Base-by-base conservation (phyloP, 2,113 vertebrate species). In the Leiothrix lutea region DNA sequence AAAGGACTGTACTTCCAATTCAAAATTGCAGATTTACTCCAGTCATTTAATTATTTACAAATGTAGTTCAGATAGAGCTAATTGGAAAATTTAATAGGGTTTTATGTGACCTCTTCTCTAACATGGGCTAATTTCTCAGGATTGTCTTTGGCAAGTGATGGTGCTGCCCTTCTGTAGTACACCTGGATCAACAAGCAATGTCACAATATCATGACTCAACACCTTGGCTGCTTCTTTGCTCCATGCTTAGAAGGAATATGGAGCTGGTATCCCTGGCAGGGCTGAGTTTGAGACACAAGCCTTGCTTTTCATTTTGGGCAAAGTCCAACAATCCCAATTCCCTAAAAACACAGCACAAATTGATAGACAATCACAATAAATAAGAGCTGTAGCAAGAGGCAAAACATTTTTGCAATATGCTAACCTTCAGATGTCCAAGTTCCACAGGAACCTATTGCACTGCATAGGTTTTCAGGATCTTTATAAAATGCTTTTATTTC, bases 261-360 rank as follows among this genome's bases (percentile, higher is more conserved):
- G 51, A 66, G 22, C 35, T 69, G n/a, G 7, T 15, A 12, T 31
- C 6, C 14, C 29, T 65, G 50, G 15, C 4, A 2, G 0, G 0
- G 8, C 16, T 28, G 4, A 26, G 6, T 56, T 54, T 42, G 48
- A 56, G 62, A 33, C 11, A 51, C 1, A 7, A 36, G 15, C 6
- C 9, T 56, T 58, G 47, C 2, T 3, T 80, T 84, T 54, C 54
- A 10, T 12, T 47, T 23, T 24, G 51, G n/a, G 42, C 33, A 24
- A 75, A 33, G 29, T 42, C 53, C 3, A 2, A 2, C 1, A 4
- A n/a, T 26, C 13, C 40, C 28, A 35, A 7, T 48, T 51, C 44
- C 18, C 8, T 66, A 20, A 38, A 79, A 90, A 62, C 1, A 2
- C 29, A 64, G n/a, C n/a, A 33, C 31, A 71, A 47, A 36, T 11